phyloP scores from a whole-genome alignment of 1,140 invertebrate genomes.

The Coptotermes formosanus region DNA sequence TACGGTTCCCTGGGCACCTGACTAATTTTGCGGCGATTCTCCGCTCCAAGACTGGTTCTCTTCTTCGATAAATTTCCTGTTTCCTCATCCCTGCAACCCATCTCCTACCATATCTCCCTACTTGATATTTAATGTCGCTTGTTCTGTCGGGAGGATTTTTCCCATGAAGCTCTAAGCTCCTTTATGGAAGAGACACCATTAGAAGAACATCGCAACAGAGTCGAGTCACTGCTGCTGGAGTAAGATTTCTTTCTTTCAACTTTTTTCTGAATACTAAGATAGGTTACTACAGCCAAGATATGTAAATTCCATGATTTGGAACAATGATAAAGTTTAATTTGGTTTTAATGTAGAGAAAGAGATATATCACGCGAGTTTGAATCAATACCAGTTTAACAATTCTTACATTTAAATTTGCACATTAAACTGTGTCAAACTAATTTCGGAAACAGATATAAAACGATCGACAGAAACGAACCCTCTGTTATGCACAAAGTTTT shows the following conservation, averaged over 20 bases:
- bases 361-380: too few relatives aligned
- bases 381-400: too few relatives aligned
- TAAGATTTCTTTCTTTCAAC: background rate
- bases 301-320: too few relatives aligned
- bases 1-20: slow-evolving; percentile 2
- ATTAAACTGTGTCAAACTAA: too few relatives aligned
- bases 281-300: too few relatives aligned
- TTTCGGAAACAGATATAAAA: too few relatives aligned
- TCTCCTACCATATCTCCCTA: background rate
- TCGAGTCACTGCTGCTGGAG: background rate
- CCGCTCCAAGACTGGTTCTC: background rate
- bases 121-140: background rate
- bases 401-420: too few relatives aligned
- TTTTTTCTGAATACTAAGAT: background rate
- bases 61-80: background rate
- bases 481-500: too few relatives aligned
- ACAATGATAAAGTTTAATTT: too few relatives aligned
- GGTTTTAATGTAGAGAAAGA: too few relatives aligned
- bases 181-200: slow-evolving; percentile 1
- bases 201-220: background rate
- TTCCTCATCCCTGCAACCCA: background rate
- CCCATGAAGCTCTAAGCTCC: background rate
- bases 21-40: background rate
- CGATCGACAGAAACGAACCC: too few relatives aligned
- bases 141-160: background rate